Base-by-base conservation (phyloP, 2,888 invertebrate species). In the Caenorhabditis sp. region DNA sequence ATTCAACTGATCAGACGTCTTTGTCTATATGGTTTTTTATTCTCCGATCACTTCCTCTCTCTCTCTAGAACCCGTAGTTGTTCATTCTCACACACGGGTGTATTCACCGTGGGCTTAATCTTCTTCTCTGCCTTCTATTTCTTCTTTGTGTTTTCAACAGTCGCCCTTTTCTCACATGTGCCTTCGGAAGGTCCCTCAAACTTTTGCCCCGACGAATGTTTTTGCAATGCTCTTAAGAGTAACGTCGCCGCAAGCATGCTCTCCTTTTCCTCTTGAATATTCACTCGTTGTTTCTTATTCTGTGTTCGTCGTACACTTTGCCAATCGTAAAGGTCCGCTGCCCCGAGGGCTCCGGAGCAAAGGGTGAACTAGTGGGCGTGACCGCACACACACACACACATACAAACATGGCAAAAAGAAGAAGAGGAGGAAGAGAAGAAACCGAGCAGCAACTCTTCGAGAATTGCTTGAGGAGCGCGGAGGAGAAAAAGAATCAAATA, bases 291-390 rank as follows among this genome's bases (percentile, higher is more conserved):
- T 53, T 70, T 59, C 59, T 70, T 59, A 70, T 70, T 70, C 70
- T 70, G 70, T 70, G 70, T 70, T 59, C 59, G 68, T 68, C 58
- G 70, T 70, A 70, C 70, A 70, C 70, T 70, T 70, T 70, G 52
- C 58, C 68, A 59, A 58, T 58, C 58, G 68, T 68, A 68, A 68
- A 58, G 68, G 68, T 68, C 68, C 68, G 41, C 20, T 32, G 50
- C 58, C n/a, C n/a, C n/a, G n/a, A n/a, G n/a, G n/a, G n/a, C n/a
- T n/a, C 35, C 22, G 35, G 35, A 52, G 52, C 35, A 22, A 35
- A 17, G 66, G 30, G 53, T 26, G 65, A 65, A 65, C 55, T 65
- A 66, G 56, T 37, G 66, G 66, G 66, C 66, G 66, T 56, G 56
- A 50, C 61, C 7, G 26, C 50, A 32, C 20, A 41, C 13, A 24